Base-by-base conservation (phyloP, 2,888 invertebrate species). In the Volucella bombylans region DNA sequence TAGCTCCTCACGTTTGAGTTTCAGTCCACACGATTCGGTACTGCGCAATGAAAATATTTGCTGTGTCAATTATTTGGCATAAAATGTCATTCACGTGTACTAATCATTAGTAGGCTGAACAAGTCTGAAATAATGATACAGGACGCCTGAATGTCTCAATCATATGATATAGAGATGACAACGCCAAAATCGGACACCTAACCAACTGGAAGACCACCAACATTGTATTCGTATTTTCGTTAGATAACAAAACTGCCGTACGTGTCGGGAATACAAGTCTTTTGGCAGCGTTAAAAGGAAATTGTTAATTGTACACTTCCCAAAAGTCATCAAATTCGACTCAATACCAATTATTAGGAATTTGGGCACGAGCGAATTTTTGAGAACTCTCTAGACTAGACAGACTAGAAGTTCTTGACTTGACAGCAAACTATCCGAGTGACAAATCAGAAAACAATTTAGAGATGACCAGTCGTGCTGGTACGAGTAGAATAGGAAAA, bases 121-220 rank as follows among this genome's bases (percentile, higher is more conserved):
- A 6, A 41, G 41, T 15, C 14, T 31, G 15, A 41, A 41, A 8
- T 41, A 41, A 43, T 59, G 18, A 18, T 18, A 31, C 31, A 18
- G 59, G 41, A 18, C 59, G 43, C 59, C 43, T 12, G 41, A 59
- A 49, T 54, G 47, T 47, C 49, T 57, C 31, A 31, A 31, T 71
- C 78, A 78, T 78, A 71, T 71, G 71, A 71, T 62, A 10, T 15
- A 8, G 18, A 65, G 52, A 52, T 72, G 72, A 72, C 65, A 72
- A 65, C 12, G 15, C 72, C 79, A 72, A 79, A 72, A 72, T 52
- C 10, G 47, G 65, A 61, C 65, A 79, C 47, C 49, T 71, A 39
- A 52, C 15, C 52, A 31, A 31, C 31, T 31, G 31, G 4, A 6
- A 31, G 79, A 72, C 79, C 79, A 79, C 79, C 79, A 47, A 18